These are phyloP conservation scores for Tenrec ecaudatus DNA, from an alignment of 2,113 vertebrate genomes.

Conservation along the genomic window DNA sequence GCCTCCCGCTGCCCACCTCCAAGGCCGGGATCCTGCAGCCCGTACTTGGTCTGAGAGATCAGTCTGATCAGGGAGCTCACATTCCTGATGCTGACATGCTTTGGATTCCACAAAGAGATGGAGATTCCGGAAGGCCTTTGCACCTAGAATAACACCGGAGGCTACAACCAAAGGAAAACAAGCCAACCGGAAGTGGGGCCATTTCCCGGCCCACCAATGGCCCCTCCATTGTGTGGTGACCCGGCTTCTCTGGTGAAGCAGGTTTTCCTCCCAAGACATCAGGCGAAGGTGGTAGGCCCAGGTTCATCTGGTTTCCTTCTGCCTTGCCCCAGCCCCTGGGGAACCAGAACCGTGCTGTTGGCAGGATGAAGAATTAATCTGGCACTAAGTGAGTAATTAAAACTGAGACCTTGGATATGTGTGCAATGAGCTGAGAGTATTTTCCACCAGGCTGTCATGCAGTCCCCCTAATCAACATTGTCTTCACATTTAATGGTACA, in stretches of 20 bases:
- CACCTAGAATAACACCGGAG: slow-evolving; percentile 74
- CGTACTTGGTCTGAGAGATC: slow-evolving; percentile 53
- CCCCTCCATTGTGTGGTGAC: slow-evolving; percentile 65
- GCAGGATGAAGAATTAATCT: slow-evolving; percentile 88
- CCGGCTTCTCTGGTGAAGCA: slow-evolving; percentile 72
- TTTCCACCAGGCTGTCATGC: slow-evolving; percentile 86
- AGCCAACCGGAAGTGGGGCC: slow-evolving; percentile 80
- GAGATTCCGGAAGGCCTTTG: slow-evolving; percentile 54
- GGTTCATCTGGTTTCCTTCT: slow-evolving; percentile 86
- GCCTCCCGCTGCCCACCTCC: slow-evolving; percentile 68
- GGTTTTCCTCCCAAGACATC: slow-evolving; percentile 78
- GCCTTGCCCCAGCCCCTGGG: slow-evolving; percentile 85
- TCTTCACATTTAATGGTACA: slow-evolving; percentile 89
- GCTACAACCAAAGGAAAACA: slow-evolving; percentile 70
- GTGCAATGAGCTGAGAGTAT: slow-evolving; percentile 90
- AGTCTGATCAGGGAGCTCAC: slow-evolving; percentile 67
- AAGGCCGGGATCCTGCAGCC: slow-evolving; percentile 71
- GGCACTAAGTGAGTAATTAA: slow-evolving; percentile 91
- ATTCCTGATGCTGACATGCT: slow-evolving; percentile 75
- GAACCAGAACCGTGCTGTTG: slow-evolving; percentile 84
- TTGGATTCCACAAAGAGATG: slow-evolving; percentile 80
- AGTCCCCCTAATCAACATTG: slow-evolving; percentile 88
- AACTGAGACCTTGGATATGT: slow-evolving; percentile 93
- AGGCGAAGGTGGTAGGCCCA: slow-evolving; percentile 75
- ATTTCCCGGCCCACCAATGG: slow-evolving; percentile 63